Base-by-base conservation (phyloP, 92 coral and sea anemone species). In the Zoanthus sociatus region DNA sequence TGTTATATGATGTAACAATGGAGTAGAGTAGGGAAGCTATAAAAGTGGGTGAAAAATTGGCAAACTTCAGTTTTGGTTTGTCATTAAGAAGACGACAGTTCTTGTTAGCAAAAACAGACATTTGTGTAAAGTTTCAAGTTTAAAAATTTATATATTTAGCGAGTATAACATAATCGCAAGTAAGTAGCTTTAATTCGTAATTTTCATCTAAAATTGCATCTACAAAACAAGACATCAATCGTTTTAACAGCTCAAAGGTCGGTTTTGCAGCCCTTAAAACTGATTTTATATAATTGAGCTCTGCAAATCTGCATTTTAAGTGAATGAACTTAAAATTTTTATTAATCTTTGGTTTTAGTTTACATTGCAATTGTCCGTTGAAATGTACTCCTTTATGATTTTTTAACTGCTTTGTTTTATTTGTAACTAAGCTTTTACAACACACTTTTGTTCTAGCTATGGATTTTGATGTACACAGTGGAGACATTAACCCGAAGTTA, bases 1-100 rank as follows among this genome's bases (percentile, higher is more conserved):
- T 32, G 42, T 69, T 0, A 47, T 69, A 33, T 69, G 74, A 69
- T 69, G 74, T 9, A 69, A 69, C 74, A 69, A 69, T 69, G 45
- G 74, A 69, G 8, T 2, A 1, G 46, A 69, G 15, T 26, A 31
- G 20, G 1, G 26, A 63, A 16, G 69, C 21, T 63, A 13, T 63
- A 63, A 13, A 63, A 7, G 10, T 69, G 42, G 2, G 46, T 0
- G 16, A 30, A 33, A 26, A 30, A 9, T 16, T 15, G n/a, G 74
- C 5, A 69, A 69, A 69, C 45, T 33, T 26, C 47, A 69, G 47
- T 26, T 26, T 69, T 69, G 14, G 10, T 69, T 31, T 4, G 9
- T 17, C 21, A 10, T 69, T 44, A 6, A 44, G 3, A 3, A 67
- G 45, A 69, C 47, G 12, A 69, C 17, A 7, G 11, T 31, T 69